These are phyloP conservation scores for Trichonephila inaurata DNA, from an alignment of 1,140 invertebrate genomes.

Conservation along the genomic window DNA sequence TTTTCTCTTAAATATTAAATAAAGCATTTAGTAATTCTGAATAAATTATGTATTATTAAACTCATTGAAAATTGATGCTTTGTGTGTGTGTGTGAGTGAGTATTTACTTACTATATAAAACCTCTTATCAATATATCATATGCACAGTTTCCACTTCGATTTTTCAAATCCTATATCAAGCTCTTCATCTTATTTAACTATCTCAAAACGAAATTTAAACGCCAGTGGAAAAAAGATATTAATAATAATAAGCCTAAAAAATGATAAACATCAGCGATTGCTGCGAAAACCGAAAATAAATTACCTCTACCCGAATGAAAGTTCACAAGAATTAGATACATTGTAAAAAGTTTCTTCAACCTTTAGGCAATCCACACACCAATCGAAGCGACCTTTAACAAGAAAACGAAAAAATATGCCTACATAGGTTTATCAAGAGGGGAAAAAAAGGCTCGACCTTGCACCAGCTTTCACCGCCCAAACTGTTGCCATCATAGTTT, in stretches of 20 bases:
- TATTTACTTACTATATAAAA: no score
- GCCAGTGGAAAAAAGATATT: no score
- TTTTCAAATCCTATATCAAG: no score
- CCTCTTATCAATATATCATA: no score
- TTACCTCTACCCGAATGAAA: neutral
- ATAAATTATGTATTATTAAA: no score
- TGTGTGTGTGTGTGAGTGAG: no score
- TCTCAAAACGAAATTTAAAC: no score
- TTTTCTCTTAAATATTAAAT: no score
- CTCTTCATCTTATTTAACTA: no score
- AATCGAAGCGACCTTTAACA: slow-evolving; percentile 26
- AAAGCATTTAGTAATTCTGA: no score
- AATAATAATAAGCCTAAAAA: neutral
- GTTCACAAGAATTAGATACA: neutral
- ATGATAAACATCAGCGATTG: neutral
- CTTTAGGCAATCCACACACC: neutral
- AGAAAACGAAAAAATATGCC: neutral
- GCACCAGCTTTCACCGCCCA: slow-evolving; percentile 37
- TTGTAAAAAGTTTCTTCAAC: neutral
- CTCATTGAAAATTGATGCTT: no score
- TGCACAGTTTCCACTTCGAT: no score
- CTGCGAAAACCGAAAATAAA: neutral
- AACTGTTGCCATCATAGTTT: neutral
- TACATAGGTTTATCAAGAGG: neutral
- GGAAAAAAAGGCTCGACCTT: neutral